Evolutionary conservation across 2,797 vertebrate genomes (phyloP).

Genomic region (Galago senegalensis): DNA sequence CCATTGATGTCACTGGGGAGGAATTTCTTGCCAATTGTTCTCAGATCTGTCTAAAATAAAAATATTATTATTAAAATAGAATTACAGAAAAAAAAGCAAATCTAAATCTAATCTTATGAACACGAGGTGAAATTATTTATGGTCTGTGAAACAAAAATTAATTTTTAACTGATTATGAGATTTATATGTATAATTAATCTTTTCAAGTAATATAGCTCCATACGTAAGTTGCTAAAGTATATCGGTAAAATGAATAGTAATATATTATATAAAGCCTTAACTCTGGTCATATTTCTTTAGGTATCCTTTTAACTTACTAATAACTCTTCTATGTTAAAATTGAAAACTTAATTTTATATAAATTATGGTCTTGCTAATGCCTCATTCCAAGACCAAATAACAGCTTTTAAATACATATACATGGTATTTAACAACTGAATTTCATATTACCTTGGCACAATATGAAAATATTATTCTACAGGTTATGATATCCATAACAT

Average conservation of each 20-base stretch:
- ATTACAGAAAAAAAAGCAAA: conserved; percentile 75
- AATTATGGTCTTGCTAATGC: conserved; percentile 35
- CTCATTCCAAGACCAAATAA: conserved; percentile 41
- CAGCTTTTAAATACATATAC: conserved; percentile 18
- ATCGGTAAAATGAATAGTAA: not conserved
- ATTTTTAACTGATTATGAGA: conserved; percentile 69
- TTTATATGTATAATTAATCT: not conserved
- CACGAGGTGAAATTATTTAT: conserved; percentile 66
- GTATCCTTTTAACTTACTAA: conserved; percentile 39
- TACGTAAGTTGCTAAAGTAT: not conserved
- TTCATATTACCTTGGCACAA: not conserved
- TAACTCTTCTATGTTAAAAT: conserved; percentile 51
- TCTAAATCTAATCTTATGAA: conserved; percentile 73
- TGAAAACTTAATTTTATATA: not conserved
- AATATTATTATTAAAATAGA: conserved; percentile 83
- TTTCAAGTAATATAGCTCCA: not conserved
- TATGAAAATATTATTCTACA: conserved; percentile 30
- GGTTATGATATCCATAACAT: not conserved
- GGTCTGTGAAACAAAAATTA: conserved; percentile 13
- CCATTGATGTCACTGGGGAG: conserved; percentile 97
- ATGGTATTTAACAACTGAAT: conserved; percentile 22
- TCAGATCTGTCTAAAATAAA: conserved; percentile 96
- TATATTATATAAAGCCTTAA: not conserved
- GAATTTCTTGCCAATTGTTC: conserved; percentile 95
- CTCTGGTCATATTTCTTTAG: not conserved